Percentiles rank a stretch among this genome's conserved stretches.
phyloP scores from a whole-genome alignment of 2,888 invertebrate species.

The Ferdinandea cuprea region DNA sequence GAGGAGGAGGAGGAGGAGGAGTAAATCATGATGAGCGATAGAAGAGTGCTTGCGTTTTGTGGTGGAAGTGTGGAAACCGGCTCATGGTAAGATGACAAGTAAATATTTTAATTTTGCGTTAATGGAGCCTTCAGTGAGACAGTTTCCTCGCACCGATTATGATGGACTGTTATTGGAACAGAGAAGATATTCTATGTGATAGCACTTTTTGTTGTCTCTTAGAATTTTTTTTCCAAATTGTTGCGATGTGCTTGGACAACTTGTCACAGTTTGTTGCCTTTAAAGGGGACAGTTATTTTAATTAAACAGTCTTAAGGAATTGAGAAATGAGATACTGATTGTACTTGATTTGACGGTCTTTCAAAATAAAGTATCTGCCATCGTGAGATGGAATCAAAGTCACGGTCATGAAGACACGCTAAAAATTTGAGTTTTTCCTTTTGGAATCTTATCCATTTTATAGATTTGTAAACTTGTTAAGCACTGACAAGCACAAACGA shows the following conservation, averaged over 20 bases:
- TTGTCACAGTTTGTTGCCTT: slow-evolving; percentile 54
- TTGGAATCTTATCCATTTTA: too few relatives aligned
- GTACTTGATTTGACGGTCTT: slow-evolving; percentile 48
- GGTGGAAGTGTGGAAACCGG: slow-evolving; percentile 23
- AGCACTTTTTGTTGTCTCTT: slow-evolving; percentile 43
- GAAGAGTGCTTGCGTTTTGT: slow-evolving; percentile 14
- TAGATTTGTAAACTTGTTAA: too few relatives aligned
- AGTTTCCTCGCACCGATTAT: slow-evolving; percentile 36
- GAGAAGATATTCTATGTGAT: slow-evolving; percentile 35
- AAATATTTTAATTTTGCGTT: slow-evolving; percentile 74
- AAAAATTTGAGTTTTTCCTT: too few relatives aligned
- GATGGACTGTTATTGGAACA: slow-evolving; percentile 56
- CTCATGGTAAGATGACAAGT: slow-evolving; percentile 64
- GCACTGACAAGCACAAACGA: too few relatives aligned
- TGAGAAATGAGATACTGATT: slow-evolving; percentile 61
- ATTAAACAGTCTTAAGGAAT: slow-evolving; percentile 58
- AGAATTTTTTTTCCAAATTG: slow-evolving; percentile 43
- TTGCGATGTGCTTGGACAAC: slow-evolving; percentile 51
- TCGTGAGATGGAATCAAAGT: neutral
- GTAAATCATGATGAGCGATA: slow-evolving; percentile 12
- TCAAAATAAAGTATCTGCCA: neutral
- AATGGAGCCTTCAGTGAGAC: slow-evolving; percentile 63
- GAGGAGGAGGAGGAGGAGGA: too few relatives aligned
- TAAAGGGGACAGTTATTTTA: slow-evolving; percentile 60
- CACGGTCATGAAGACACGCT: too few relatives aligned